Conservation (phyloP, 2,888 invertebrate species). For the Nebria brevicollis region DNA sequence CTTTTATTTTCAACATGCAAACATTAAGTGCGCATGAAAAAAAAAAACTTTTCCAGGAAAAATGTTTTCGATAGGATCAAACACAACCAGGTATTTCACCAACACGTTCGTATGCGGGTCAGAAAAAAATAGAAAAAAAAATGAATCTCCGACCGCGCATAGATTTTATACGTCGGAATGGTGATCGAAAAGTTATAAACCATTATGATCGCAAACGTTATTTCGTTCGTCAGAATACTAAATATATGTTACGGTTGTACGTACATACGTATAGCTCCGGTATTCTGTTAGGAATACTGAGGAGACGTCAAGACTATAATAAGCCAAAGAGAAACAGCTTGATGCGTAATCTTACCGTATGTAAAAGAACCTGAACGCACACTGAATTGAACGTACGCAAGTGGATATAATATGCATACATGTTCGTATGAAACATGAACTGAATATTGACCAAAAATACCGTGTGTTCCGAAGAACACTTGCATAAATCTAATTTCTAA, state of each 20-base stretch:
- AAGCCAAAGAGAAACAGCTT: not conserved
- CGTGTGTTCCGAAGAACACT: not conserved
- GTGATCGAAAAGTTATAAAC: not conserved
- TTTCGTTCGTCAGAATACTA: not conserved
- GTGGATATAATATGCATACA: not conserved
- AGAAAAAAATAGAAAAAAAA: not conserved
- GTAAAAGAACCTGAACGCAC: not conserved
- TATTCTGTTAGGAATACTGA: not conserved
- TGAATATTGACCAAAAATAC: not conserved
- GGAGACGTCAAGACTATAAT: not conserved
- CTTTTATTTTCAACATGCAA: conserved; percentile 16
- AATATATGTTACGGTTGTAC: not conserved
- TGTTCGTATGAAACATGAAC: not conserved
- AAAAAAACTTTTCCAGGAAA: conserved; percentile 12
- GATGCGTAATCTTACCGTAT: not conserved
- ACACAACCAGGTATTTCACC: conserved; percentile 7
- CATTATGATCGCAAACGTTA: not conserved
- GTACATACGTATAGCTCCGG: not conserved
- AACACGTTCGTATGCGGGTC: not conserved
- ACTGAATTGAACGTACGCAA: not conserved
- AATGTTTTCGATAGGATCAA: conserved; percentile 6
- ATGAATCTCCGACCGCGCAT: not conserved
- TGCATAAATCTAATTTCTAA: not conserved
- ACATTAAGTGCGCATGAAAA: not conserved
- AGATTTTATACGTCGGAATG: not conserved